Evolutionary conservation across 2,113 vertebrate species (phyloP).

Genomic region (Oryzias celebensis): DNA sequence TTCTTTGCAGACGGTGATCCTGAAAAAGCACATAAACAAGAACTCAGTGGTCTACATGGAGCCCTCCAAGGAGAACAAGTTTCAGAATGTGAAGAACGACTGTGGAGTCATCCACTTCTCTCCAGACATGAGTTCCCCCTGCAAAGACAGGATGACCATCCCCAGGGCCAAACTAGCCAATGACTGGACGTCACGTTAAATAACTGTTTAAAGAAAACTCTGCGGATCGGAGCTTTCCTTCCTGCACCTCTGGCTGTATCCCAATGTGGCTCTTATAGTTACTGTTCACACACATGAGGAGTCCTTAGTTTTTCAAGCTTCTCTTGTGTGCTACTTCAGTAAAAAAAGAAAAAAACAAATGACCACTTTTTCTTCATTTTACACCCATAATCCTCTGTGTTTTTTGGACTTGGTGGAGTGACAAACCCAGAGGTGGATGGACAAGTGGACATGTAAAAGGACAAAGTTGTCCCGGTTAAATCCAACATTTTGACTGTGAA

Average conservation of each 20-base stretch:
- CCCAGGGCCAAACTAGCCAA: constrained; percentile 78
- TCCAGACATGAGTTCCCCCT: constrained; percentile 64
- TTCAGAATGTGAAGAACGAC: constrained; percentile 77
- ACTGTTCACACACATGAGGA: not conserved
- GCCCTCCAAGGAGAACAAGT: constrained; percentile 79
- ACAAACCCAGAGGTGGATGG: constrained; percentile 29
- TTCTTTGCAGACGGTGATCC: constrained; percentile 74
- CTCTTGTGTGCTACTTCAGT: constrained; percentile 35
- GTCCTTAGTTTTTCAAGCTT: constrained; percentile 21
- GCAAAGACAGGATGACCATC: constrained; percentile 75
- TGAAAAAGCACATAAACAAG: constrained; percentile 82
- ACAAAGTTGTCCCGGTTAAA: constrained; percentile 36
- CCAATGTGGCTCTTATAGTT: constrained; percentile 41
- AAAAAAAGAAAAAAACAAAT: constrained; percentile 30
- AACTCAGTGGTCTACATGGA: constrained; percentile 81
- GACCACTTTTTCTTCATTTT: constrained; percentile 28
- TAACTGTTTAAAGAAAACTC: not conserved
- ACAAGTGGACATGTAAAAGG: constrained; percentile 25
- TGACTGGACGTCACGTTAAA: constrained; percentile 68
- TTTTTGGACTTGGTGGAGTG: constrained; percentile 38
- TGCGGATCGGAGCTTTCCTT: constrained; percentile 43
- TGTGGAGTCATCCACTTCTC: constrained; percentile 75
- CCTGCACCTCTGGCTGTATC: constrained; percentile 41
- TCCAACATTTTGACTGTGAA: constrained; percentile 55
- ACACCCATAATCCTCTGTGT: constrained; percentile 27